Evolutionary conservation across 2,113 vertebrate species (phyloP), one percentile per base, ranked within the genome.

Genomic region (Eretmochelys imbricata): DNA sequence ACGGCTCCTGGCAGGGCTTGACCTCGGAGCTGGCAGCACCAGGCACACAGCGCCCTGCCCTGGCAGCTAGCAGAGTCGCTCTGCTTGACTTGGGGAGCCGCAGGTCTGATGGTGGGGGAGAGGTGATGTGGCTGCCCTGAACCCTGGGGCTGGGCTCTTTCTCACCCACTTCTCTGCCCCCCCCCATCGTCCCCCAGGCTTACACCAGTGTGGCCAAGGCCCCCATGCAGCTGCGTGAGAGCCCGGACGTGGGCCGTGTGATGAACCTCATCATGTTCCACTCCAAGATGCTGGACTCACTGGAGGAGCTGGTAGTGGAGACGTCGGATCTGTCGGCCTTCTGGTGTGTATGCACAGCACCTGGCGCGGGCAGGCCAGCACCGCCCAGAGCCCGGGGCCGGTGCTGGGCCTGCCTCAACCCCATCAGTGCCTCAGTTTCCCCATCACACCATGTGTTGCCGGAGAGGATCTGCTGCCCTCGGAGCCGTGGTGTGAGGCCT

Each of bases 211-310:
- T 99, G 93, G 97, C 96, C 72, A 99, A 99, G 95, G 99, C 99
- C 5, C 94, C 99, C 0, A 90, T 99, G 92, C 97, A 98, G 0
- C 91, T 99, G 55, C 98, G 97, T 29, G 99, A 99, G 48, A 99
- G 99, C 82, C 96, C 97, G 0, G 98, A 99, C 57, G 92, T 99
- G 69, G 99, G 99, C 7, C 99, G 98, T 22, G 98, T 99, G 95
- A 99, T 99, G 99, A 99, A 99, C 97, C 89, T 99, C 97, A 98
- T 98, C 16, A 97, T 99, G 91, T 99, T 99, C 97, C 99, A 99
- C 97, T 99, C 99, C n/a, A 98, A 93, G 90, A 99, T 99, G 98
- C 97, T 99, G 75, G 99, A 99, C 93, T 97, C 96, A 1, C 17
- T 98, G 69, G 98, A 99, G 11, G 98, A 98, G 46, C 88, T 99